These are phyloP conservation scores for Tolmerus cingulatus DNA, from an alignment of 2,888 invertebrate species.

Conservation along the genomic window DNA sequence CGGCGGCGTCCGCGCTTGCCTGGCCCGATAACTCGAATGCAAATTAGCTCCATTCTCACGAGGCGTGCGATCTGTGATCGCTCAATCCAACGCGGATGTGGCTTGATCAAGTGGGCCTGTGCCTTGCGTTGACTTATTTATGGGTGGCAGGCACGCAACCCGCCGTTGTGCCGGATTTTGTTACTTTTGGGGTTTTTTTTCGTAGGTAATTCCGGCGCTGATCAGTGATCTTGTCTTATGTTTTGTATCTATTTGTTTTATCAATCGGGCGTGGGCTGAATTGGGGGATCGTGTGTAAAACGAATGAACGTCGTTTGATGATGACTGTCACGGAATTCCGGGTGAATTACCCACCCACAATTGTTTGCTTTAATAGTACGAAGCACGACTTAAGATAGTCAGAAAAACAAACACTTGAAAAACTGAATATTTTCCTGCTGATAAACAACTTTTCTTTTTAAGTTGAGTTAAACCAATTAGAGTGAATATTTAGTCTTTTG, in stretches of 20 bases:
- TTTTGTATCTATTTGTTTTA: neutral
- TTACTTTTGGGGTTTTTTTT: neutral
- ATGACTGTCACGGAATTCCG: neutral
- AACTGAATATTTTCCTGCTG: too few species aligned
- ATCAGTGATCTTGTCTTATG: neutral
- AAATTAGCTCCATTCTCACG: constrained; percentile 24
- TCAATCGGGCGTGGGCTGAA: neutral
- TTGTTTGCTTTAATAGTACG: neutral
- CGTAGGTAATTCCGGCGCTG: neutral
- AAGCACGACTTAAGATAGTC: neutral
- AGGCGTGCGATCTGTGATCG: constrained; percentile 11
- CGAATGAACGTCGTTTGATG: neutral
- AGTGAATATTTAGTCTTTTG: too few species aligned
- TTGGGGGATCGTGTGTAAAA: neutral
- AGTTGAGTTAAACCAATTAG: too few species aligned
- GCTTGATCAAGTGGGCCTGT: neutral
- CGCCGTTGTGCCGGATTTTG: neutral
- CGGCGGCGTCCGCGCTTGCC: neutral
- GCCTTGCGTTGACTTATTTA: neutral
- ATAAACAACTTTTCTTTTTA: too few species aligned
- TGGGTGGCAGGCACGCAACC: constrained; percentile 3
- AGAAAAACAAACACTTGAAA: neutral
- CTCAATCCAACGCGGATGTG: constrained; percentile 9
- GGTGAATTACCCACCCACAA: neutral
- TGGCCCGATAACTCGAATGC: neutral